Percentiles rank a stretch among this genome's conserved stretches.
Evolutionary conservation across 2,797 vertebrate genomes (phyloP).

Genomic region (Synaphobranchus kaupii): DNA sequence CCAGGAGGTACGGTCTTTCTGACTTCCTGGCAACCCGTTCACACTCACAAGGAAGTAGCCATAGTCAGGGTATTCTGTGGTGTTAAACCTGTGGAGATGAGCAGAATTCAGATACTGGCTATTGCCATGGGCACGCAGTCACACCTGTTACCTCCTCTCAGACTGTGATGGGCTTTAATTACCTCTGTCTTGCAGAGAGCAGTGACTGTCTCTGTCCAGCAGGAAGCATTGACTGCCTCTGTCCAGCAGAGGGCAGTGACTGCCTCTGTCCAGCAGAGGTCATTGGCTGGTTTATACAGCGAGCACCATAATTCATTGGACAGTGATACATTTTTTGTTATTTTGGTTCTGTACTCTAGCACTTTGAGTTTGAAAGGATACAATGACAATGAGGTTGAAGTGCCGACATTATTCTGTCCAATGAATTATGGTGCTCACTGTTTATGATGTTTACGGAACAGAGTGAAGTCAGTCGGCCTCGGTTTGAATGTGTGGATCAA

Average conservation of each 20-base stretch:
- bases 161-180: neutral
- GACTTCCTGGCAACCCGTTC: constrained; percentile 56
- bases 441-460: too few species aligned
- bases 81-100: constrained; percentile 51
- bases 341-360: too few species aligned
- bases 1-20: constrained; percentile 56
- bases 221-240: neutral
- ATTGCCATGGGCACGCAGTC: neutral
- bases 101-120: neutral
- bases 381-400: too few species aligned
- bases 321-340: too few species aligned
- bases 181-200: neutral
- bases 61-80: constrained; percentile 50
- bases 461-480: too few species aligned
- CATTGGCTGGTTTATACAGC: too few species aligned
- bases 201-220: neutral
- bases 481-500: too few species aligned
- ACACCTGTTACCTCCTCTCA: neutral
- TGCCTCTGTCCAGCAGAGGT: neutral
- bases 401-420: too few species aligned
- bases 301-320: too few species aligned
- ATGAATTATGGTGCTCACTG: too few species aligned
- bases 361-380: too few species aligned
- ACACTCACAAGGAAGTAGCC: constrained; percentile 61
- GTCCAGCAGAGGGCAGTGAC: neutral